Conservation (phyloP, 1,140 invertebrate genomes). For the Berghia stephanieae region DNA sequence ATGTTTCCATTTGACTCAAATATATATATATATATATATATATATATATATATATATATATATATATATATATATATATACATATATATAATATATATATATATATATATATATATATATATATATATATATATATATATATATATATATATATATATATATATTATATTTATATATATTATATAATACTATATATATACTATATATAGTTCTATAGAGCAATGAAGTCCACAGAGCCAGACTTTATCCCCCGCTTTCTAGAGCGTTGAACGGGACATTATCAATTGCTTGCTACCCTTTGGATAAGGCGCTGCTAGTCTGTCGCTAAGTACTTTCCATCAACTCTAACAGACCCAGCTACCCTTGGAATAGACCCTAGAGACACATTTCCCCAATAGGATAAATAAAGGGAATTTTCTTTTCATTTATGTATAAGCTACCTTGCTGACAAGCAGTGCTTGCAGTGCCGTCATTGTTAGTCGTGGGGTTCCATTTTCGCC, state of each 20-base stretch:
- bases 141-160: background rate
- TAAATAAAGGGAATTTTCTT: background rate
- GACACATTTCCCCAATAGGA: background rate
- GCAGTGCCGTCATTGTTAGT: conserved; percentile 46
- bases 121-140: background rate
- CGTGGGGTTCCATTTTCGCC: conserved; percentile 51
- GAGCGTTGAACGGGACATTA: too few species aligned
- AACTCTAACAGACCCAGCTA: background rate
- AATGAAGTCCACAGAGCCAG: too few species aligned
- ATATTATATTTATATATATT: too few species aligned
- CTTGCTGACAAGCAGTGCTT: conserved; percentile 41
- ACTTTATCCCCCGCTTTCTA: too few species aligned
- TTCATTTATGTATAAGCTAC: conserved; percentile 16
- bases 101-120: background rate
- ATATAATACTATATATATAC: too few species aligned
- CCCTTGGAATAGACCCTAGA: background rate
- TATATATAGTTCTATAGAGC: too few species aligned
- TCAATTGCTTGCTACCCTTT: too few species aligned
- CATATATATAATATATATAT: background rate
- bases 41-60: too few species aligned
- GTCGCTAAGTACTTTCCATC: background rate
- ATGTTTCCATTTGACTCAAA: too few species aligned
- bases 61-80: background rate
- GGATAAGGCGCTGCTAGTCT: background rate
- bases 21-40: too few species aligned